Evolutionary conservation across 1,140 invertebrate species (phyloP).

Genomic region (Caerostris darwini): DNA sequence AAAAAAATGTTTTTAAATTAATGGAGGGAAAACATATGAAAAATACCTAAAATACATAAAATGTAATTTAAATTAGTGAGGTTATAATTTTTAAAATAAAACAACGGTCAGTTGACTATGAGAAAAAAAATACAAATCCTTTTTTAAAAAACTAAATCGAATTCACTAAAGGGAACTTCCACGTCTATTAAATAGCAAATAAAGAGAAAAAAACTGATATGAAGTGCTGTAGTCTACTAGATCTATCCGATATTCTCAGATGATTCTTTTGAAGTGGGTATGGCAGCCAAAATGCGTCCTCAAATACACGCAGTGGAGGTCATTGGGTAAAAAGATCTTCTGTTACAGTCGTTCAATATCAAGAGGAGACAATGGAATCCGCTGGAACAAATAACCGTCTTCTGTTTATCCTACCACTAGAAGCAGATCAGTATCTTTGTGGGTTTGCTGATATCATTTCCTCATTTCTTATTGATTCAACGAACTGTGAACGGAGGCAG

Average conservation of each 20-base stretch:
- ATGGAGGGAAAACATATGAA: too few relatives aligned
- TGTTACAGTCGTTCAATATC: conserved; percentile 3
- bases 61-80: too few relatives aligned
- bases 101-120: too few relatives aligned
- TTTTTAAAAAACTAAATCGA: too few relatives aligned
- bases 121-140: too few relatives aligned
- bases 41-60: too few relatives aligned
- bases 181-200: background rate
- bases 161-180: too few relatives aligned
- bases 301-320: background rate
- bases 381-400: background rate
- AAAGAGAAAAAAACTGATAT: background rate
- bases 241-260: background rate
- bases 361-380: background rate
- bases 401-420: background rate
- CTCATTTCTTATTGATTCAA: conserved; percentile 61
- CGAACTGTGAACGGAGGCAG: background rate
- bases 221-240: background rate
- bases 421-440: conserved; percentile 4
- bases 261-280: too few relatives aligned
- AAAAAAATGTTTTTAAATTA: too few relatives aligned
- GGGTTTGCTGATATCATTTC: conserved; percentile 29
- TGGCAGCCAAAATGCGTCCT: background rate
- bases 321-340: background rate
- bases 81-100: too few relatives aligned